Evolutionary conservation across 2,113 vertebrate genomes (phyloP).

Genomic region (Hylia prasina): DNA sequence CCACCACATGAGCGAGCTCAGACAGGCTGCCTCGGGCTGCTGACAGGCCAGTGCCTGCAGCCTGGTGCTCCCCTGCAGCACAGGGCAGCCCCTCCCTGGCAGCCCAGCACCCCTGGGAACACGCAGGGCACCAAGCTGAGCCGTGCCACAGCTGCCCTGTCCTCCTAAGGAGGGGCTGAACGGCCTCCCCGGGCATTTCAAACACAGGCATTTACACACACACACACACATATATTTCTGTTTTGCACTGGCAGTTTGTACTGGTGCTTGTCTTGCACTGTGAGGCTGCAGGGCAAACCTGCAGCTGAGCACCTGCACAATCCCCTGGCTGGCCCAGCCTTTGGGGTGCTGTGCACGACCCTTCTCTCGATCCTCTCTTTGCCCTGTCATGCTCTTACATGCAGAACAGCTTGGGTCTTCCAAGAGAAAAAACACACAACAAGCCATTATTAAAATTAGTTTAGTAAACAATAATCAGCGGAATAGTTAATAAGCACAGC

Average conservation of each 20-base stretch:
- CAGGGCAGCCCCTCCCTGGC: neutral
- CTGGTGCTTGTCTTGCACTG: rapidly evolving
- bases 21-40: neutral
- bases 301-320: rapidly evolving
- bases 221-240: rapidly evolving
- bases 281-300: rapidly evolving
- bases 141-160: neutral
- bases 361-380: neutral
- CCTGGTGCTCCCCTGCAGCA: neutral
- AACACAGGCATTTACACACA: too few relatives aligned
- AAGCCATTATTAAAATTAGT: slow-evolving; percentile 52
- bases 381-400: rapidly evolving
- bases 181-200: neutral
- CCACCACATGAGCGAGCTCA: slow-evolving; percentile 31
- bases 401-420: neutral
- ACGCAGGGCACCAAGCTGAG: rapidly evolving
- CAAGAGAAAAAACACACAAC: neutral
- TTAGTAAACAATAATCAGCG: slow-evolving; percentile 65
- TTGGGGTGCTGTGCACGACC: rapidly evolving
- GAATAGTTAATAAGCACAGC: slow-evolving; percentile 63
- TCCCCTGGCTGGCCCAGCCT: neutral
- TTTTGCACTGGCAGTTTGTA: rapidly evolving
- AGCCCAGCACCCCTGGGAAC: rapidly evolving
- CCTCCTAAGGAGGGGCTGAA: neutral
- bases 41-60: neutral